phyloP scores from a whole-genome alignment of 1,140 invertebrate species.

The Drosophila novamexicana region DNA sequence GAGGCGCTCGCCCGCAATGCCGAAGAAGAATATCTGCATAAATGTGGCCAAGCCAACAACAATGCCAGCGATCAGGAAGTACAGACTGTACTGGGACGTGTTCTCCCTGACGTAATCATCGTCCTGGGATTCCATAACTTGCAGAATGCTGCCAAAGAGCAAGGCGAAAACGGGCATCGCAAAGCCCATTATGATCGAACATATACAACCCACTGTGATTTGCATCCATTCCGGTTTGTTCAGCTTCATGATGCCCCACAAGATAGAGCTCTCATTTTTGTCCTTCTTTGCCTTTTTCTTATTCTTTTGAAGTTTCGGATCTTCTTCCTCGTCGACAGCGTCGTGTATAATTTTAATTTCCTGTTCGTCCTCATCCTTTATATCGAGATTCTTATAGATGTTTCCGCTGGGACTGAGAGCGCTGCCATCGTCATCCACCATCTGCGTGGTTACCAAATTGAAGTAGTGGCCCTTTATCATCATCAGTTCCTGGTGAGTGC shows the following conservation, averaged over 20 bases:
- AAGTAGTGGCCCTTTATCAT: constrained; percentile 90
- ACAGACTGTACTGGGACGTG: constrained; percentile 86
- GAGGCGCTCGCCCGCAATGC: constrained; percentile 89
- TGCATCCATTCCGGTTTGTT: constrained; percentile 91
- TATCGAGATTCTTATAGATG: constrained; percentile 65
- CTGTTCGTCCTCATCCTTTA: constrained; percentile 78
- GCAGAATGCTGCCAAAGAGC: constrained; percentile 92
- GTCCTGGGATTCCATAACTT: constrained; percentile 85
- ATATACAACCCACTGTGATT: constrained; percentile 88
- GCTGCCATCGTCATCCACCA: constrained; percentile 68
- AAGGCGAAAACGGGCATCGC: constrained; percentile 91
- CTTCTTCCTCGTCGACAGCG: constrained; percentile 23
- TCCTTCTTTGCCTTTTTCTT: constrained; percentile 36
- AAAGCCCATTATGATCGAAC: constrained; percentile 89
- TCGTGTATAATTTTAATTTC: constrained; percentile 61
- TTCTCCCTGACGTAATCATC: constrained; percentile 85
- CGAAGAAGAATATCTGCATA: constrained; percentile 86
- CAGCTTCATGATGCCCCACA: constrained; percentile 86
- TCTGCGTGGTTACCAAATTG: constrained; percentile 88
- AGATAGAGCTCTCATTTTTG: constrained; percentile 77
- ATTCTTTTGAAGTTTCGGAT: constrained; percentile 19
- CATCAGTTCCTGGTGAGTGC: constrained; percentile 91
- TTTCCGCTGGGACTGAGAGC: constrained; percentile 61
- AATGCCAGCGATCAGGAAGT: constrained; percentile 88
- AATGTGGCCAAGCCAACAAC: constrained; percentile 88